A percentile compares a stretch with the other conserved stretches of the same genome.
Conservation (phyloP, 1,140 invertebrate genomes). For the Lepidurus arcticus region DNA sequence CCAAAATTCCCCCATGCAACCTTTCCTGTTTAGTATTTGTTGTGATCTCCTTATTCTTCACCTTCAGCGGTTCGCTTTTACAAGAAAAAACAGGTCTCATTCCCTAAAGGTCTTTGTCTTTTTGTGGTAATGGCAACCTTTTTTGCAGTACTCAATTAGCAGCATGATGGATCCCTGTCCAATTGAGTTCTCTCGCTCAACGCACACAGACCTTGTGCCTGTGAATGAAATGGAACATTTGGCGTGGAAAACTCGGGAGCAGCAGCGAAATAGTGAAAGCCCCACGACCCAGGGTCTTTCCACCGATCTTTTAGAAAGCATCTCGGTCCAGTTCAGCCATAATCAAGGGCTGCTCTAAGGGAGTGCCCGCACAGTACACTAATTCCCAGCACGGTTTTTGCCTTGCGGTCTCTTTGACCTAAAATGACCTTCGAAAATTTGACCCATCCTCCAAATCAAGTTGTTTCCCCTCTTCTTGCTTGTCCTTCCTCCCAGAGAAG, state of each 20-base stretch:
- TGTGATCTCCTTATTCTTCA: too few species aligned
- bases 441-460: slow-evolving; percentile 9
- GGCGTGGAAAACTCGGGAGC: background rate
- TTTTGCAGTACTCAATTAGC: background rate
- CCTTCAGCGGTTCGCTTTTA: too few species aligned
- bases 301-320: background rate
- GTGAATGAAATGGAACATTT: background rate
- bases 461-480: background rate
- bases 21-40: background rate
- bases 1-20: background rate
- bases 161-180: background rate
- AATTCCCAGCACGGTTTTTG: slow-evolving; percentile 3
- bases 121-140: background rate
- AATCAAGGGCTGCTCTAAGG: background rate
- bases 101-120: background rate
- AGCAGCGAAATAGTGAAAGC: background rate
- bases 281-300: background rate
- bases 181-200: background rate
- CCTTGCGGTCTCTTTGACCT: slow-evolving; percentile 13
- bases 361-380: slow-evolving; percentile 4
- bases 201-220: background rate
- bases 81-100: too few species aligned
- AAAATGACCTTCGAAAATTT: slow-evolving; percentile 19
- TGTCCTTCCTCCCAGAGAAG: background rate
- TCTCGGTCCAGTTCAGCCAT: background rate